A percentile compares a stretch with the other conserved stretches of the same genome.
Conservation (phyloP, 2,113 vertebrate genomes). For the Hydropotes inermis region DNA sequence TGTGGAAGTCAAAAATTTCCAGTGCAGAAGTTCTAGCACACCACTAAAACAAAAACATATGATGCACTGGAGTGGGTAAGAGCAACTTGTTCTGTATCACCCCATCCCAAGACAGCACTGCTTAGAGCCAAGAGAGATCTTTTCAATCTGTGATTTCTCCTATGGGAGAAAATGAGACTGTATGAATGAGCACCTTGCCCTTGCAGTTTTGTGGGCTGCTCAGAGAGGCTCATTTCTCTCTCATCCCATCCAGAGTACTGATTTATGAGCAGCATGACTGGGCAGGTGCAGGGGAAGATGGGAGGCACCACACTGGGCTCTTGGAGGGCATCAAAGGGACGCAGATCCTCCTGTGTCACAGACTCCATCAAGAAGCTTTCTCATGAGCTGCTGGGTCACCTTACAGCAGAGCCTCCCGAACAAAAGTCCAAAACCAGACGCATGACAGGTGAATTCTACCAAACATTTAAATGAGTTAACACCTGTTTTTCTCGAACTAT, state of each 20-base stretch:
- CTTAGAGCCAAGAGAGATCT: background rate
- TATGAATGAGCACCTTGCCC: background rate
- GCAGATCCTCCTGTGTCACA: background rate
- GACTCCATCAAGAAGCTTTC: background rate
- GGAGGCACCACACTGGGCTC: background rate
- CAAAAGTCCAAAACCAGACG: background rate
- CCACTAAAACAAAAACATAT: background rate
- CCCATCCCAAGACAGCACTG: background rate
- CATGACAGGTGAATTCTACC: background rate
- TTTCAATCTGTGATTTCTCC: background rate
- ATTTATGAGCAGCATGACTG: background rate
- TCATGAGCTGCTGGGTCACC: background rate
- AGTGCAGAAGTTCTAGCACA: background rate
- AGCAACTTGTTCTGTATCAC: background rate
- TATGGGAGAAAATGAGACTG: background rate
- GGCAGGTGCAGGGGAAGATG: background rate
- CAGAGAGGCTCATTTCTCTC: background rate
- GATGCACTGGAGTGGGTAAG: background rate
- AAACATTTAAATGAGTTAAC: background rate
- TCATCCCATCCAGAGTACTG: background rate
- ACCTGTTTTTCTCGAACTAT: background rate
- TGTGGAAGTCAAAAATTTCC: background rate
- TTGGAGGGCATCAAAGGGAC: background rate
- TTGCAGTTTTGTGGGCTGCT: background rate
- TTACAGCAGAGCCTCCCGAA: background rate